A percentile compares a stretch with the other conserved stretches of the same genome.
Evolutionary conservation across 2,888 invertebrate genomes (phyloP).

Genomic region (Lobophora halterata): DNA sequence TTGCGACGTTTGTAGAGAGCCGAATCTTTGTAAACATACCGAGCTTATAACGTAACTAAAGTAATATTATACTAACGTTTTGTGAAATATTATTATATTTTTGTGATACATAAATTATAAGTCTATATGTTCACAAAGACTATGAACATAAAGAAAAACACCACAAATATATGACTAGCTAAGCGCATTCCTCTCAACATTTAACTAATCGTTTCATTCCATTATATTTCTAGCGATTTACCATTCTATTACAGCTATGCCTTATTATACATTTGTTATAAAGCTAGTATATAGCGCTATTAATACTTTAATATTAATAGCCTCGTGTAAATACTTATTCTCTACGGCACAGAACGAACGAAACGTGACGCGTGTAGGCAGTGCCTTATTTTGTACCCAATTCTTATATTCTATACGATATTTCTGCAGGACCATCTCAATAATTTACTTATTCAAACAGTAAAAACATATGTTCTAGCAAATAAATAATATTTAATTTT

Average conservation of each 20-base stretch:
- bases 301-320: too few species aligned
- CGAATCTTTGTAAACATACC: conserved; percentile 13
- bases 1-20: conserved; percentile 27
- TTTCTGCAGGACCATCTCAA: too few species aligned
- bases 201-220: conserved; percentile 6
- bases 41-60: neutral
- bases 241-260: conserved; percentile 16
- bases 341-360: conserved; percentile 1
- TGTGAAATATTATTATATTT: too few species aligned
- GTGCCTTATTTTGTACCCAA: too few species aligned
- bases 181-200: conserved; percentile 11
- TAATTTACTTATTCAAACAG: too few species aligned
- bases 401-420: too few species aligned
- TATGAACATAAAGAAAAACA: conserved; percentile 7
- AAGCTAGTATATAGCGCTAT: conserved; percentile 23
- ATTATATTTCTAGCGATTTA: conserved; percentile 2
- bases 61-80: too few species aligned
- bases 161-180: conserved; percentile 22
- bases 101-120: conserved; percentile 1
- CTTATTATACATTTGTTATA: conserved; percentile 22
- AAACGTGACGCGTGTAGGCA: neutral
- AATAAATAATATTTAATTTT: too few species aligned
- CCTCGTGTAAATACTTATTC: conserved; percentile 19
- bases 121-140: conserved; percentile 6
- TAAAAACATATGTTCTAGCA: too few species aligned